Evolutionary conservation across 2,797 vertebrate genomes (phyloP).

Genomic region (Characodon lateralis): DNA sequence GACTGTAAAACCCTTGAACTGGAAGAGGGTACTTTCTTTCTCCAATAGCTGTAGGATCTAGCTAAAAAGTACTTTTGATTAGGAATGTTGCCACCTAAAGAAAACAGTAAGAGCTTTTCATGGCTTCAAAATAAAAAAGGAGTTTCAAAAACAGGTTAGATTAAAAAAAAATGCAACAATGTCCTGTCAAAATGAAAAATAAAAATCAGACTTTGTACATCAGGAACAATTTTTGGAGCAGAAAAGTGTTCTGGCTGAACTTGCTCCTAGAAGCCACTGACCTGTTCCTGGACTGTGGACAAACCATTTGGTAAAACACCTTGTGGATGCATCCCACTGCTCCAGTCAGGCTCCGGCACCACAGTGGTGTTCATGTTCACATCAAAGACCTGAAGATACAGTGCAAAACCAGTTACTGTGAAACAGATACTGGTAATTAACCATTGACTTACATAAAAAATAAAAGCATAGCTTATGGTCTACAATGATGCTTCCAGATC

Average conservation of each 20-base stretch:
- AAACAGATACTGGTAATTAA: not conserved
- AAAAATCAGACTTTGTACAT: not conserved
- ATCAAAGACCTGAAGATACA: constrained; percentile 37
- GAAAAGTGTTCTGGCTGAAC: not conserved
- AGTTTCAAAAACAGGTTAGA: not conserved
- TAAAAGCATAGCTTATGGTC: not conserved
- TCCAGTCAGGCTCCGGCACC: not conserved
- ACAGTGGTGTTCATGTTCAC: constrained; percentile 58
- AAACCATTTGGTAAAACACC: not conserved
- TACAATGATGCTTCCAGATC: not conserved
- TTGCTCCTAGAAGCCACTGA: constrained; percentile 26
- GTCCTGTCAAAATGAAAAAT: not conserved
- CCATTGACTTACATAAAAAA: not conserved
- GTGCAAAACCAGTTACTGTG: not conserved
- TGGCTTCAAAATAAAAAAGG: too few species aligned
- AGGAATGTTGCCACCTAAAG: too few species aligned
- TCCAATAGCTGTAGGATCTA: too few species aligned
- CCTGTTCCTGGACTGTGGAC: constrained; percentile 43
- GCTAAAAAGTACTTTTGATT: too few species aligned
- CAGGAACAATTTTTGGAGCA: not conserved
- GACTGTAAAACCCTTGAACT: too few species aligned
- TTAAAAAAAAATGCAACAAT: not conserved
- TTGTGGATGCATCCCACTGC: not conserved
- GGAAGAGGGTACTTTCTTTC: too few species aligned
- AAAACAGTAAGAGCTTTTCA: too few species aligned